phyloP scores from a whole-genome alignment of 2,888 invertebrate species.

The Thelaira solivaga region DNA sequence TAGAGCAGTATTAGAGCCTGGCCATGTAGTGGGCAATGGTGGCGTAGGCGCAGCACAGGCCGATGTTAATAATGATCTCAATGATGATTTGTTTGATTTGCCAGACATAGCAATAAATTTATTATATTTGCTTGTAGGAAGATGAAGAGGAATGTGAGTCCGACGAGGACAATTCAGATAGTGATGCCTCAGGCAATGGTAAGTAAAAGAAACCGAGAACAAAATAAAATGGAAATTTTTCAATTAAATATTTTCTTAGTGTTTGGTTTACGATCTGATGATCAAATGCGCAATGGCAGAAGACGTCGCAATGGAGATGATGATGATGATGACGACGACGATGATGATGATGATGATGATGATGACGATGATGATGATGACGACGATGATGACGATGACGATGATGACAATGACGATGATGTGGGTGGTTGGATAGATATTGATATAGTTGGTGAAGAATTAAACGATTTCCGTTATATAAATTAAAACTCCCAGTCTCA shows the following conservation, averaged over 20 bases:
- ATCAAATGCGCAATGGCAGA: constrained; percentile 59
- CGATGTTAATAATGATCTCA: constrained; percentile 60
- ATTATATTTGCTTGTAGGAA: constrained; percentile 77
- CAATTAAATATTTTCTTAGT: constrained; percentile 61
- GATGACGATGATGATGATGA: constrained; percentile 66
- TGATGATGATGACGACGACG: constrained; percentile 66
- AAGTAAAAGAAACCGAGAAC: background rate
- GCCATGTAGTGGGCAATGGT: constrained; percentile 32
- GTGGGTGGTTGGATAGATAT: constrained; percentile 66
- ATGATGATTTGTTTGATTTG: constrained; percentile 63
- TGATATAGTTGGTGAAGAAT: constrained; percentile 54
- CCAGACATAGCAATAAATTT: constrained; percentile 67
- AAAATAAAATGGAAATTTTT: background rate
- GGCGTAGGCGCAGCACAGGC: constrained; percentile 55
- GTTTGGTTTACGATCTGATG: constrained; percentile 69
- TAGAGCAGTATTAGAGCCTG: constrained; percentile 46
- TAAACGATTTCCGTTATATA: constrained; percentile 36
- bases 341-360: constrained; percentile 66
- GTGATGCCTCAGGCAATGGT: constrained; percentile 70
- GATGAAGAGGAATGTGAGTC: constrained; percentile 83
- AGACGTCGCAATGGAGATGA: constrained; percentile 56
- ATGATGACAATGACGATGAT: constrained; percentile 63
- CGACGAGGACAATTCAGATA: constrained; percentile 79
- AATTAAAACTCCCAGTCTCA: constrained; percentile 24
- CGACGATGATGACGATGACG: constrained; percentile 65